These are phyloP conservation scores for Limnephilus rhombicus DNA, from an alignment of 2,888 invertebrate genomes.

Conservation along the genomic window DNA sequence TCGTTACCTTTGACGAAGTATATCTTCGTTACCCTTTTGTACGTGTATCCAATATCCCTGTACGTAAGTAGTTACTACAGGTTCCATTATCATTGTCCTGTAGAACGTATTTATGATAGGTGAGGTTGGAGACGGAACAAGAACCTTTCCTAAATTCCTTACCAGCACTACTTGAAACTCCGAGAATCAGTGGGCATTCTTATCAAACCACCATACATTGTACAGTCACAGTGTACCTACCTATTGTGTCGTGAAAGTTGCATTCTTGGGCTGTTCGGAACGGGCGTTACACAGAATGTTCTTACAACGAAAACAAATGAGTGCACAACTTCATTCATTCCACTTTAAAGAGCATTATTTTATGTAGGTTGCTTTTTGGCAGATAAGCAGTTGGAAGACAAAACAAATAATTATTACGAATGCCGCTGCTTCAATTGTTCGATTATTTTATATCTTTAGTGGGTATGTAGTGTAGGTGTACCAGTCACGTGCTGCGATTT, in stretches of 20 bases:
- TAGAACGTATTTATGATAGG: neutral
- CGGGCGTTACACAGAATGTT: neutral
- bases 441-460: too few relatives aligned
- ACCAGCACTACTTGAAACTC: neutral
- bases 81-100: neutral
- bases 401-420: neutral
- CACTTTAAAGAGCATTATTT: neutral
- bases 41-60: neutral
- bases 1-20: too few relatives aligned
- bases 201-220: neutral
- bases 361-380: neutral
- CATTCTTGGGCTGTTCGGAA: neutral
- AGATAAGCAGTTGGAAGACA: neutral
- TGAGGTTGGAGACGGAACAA: neutral
- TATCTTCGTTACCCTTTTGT: neutral
- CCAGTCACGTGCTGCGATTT: neutral
- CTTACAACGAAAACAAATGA: neutral
- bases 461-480: neutral
- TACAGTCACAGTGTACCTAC: neutral
- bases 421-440: too few relatives aligned
- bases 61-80: neutral
- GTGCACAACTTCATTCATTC: neutral
- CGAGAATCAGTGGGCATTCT: neutral
- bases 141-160: neutral
- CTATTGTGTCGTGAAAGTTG: neutral